Base-by-base conservation (phyloP, 2,113 vertebrate species). In the Bettongia penicillata region DNA sequence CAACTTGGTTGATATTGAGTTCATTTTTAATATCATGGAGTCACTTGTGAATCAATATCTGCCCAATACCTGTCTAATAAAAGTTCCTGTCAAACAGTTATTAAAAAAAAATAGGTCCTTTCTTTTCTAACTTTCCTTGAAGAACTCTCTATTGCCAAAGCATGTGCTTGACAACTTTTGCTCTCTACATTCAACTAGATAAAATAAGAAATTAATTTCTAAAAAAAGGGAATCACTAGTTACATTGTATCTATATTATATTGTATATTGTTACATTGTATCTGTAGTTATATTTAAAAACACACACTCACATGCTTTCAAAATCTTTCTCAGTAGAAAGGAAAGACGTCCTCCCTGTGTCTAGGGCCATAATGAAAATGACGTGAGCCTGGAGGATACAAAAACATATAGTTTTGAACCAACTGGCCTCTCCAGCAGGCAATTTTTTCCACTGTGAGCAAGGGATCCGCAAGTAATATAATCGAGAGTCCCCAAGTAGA, bases 21-120 rank as follows among this genome's bases (percentile, higher is more conserved):
- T 97, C 96, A 95, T 96, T 97, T 97, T 97, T 97, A 97, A 97
- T 98, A 98, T 93, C 95, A 95, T 90, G 90, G 53, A 97, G 95
- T 95, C 96, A 96, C 95, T 95, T 93, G 93, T 91, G 93, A 97
- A 96, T 97, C 93, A 96, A 92, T 96, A 95, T 37, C 90, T 97
- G 92, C 91, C 92, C 53, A 94, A 92, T 84, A 89, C 93, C 95
- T 97, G 94, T 95, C 94, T 96, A 95, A 96, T 94, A 96, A 97
- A 96, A 95, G 93, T 94, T 94, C 68, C 91, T 96, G 43, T 95
- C 91, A 95, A 84, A 93, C 57, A 16, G n/a, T 97, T 97, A 94
- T 97, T 96, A 93, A 97, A 98, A 97, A 93, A 95, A 97, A 90
- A 95, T 53, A 51, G 95, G 92, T 68, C 51, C 51, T 57, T 31